Evolutionary conservation across 2,888 invertebrate genomes (phyloP).

Genomic region (Nomada flava): DNA sequence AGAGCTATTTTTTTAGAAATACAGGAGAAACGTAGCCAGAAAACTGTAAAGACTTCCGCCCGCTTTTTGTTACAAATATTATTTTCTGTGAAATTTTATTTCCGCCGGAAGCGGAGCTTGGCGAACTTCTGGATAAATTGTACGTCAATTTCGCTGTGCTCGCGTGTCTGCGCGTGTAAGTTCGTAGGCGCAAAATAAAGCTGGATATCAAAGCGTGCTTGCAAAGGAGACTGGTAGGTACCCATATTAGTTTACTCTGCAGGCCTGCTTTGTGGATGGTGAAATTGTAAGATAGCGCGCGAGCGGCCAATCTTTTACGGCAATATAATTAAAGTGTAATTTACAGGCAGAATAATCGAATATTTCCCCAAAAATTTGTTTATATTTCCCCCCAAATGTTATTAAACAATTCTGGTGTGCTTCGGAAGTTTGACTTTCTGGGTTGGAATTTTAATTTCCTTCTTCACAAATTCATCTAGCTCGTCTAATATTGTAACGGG

Average conservation of each 20-base stretch:
- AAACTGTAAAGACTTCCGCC: neutral
- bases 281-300: slow-evolving; percentile 16
- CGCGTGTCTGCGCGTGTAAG: neutral
- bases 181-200: slow-evolving; percentile 32
- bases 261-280: neutral
- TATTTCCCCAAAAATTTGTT: too few relatives aligned
- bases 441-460: too few relatives aligned
- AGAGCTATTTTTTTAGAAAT: too few relatives aligned
- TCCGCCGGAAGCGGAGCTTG: neutral
- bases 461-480: too few relatives aligned
- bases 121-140: slow-evolving; percentile 10
- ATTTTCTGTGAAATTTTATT: slow-evolving; percentile 12
- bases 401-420: too few relatives aligned
- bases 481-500: neutral
- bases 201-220: slow-evolving; percentile 30
- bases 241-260: slow-evolving; percentile 24
- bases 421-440: too few relatives aligned
- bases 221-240: neutral
- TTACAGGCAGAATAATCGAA: too few relatives aligned
- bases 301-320: neutral
- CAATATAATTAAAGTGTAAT: neutral
- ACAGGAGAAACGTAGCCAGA: too few relatives aligned
- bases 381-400: too few relatives aligned
- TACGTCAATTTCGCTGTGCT: slow-evolving; percentile 10
- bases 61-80: neutral